Evolutionary conservation across 2,888 invertebrate genomes (phyloP).

Genomic region (Drosophila suboccidentalis): DNA sequence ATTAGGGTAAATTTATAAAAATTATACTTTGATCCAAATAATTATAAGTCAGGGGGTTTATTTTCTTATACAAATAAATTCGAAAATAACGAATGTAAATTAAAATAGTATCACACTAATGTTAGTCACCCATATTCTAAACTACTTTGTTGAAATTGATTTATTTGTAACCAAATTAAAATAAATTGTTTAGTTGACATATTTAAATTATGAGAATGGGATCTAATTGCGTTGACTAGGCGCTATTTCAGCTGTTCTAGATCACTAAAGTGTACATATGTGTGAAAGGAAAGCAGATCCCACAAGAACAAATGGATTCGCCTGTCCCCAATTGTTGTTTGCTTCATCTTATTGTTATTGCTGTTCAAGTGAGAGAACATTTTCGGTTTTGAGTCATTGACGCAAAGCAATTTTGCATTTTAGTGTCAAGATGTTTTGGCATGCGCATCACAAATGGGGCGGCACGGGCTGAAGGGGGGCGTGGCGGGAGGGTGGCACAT

Average conservation of each 20-base stretch:
- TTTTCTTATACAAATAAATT: too few species aligned
- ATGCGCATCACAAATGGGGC: slow-evolving; percentile 38
- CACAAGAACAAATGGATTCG: slow-evolving; percentile 32
- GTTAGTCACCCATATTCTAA: neutral
- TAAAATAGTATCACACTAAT: too few species aligned
- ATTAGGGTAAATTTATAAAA: too few species aligned
- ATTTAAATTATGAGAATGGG: slow-evolving; percentile 24
- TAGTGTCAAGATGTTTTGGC: slow-evolving; percentile 77
- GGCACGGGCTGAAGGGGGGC: neutral
- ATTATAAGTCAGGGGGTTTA: too few species aligned
- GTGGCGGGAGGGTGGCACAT: neutral
- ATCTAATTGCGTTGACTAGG: slow-evolving; percentile 6
- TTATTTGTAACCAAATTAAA: neutral
- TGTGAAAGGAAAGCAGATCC: slow-evolving; percentile 34
- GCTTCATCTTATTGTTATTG: slow-evolving; percentile 32
- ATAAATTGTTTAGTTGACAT: slow-evolving; percentile 32
- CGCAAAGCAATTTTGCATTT: slow-evolving; percentile 81
- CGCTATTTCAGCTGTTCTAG: slow-evolving; percentile 29
- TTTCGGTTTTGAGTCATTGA: slow-evolving; percentile 77
- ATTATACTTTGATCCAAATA: too few species aligned
- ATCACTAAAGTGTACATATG: slow-evolving; percentile 26
- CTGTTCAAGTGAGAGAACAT: slow-evolving; percentile 51
- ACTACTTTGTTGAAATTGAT: neutral
- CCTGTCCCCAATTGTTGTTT: slow-evolving; percentile 45
- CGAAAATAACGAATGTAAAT: too few species aligned